Percentiles rank a stretch among this genome's conserved stretches.
Evolutionary conservation across 2,113 vertebrate species (phyloP).

Genomic region (Sciurus niger): DNA sequence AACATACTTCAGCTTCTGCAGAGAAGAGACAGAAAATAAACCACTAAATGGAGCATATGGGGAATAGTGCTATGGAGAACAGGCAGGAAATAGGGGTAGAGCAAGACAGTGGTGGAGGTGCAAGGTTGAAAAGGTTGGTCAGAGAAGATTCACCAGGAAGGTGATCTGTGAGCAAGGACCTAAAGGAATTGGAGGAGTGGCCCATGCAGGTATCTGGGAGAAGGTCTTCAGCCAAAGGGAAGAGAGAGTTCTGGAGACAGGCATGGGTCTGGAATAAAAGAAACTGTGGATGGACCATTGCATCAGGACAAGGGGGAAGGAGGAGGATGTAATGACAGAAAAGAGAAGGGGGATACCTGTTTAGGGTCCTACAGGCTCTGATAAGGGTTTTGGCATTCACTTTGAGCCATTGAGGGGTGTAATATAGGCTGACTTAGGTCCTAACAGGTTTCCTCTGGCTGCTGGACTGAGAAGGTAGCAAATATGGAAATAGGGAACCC

Average conservation of each 20-base stretch:
- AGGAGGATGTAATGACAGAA: background rate
- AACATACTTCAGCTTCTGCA: background rate
- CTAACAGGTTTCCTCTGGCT: background rate
- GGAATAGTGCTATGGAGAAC: background rate
- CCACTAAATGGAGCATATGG: background rate
- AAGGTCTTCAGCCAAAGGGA: background rate
- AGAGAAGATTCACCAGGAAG: background rate
- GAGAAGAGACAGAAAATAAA: constrained; percentile 45
- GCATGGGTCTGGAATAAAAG: background rate
- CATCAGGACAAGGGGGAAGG: background rate
- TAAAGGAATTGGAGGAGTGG: background rate
- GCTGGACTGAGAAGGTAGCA: background rate
- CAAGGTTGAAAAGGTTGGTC: background rate
- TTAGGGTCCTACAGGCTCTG: background rate
- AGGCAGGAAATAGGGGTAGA: background rate
- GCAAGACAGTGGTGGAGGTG: background rate
- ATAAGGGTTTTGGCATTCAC: background rate
- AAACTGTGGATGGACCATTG: background rate
- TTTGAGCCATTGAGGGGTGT: background rate
- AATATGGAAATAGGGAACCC: background rate
- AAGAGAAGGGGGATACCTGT: background rate
- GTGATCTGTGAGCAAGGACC: background rate
- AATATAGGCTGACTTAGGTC: background rate
- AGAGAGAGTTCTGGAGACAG: background rate
- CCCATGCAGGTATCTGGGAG: background rate